These are phyloP conservation scores for Drosophila borealis DNA, from an alignment of 2,888 invertebrate genomes.

Conservation along the genomic window DNA sequence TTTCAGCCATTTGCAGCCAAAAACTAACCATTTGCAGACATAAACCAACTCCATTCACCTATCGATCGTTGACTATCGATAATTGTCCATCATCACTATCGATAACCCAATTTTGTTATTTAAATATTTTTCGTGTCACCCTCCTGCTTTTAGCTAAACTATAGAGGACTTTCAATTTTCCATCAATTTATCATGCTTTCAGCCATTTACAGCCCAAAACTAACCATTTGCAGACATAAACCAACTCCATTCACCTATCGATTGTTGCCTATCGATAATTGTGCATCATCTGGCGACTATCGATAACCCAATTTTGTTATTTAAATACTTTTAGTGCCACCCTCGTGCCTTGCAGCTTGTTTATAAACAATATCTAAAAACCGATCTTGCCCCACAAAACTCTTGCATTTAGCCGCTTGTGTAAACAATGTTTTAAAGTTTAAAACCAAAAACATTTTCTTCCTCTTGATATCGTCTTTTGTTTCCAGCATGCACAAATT, in stretches of 20 bases:
- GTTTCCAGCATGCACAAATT: slow-evolving; percentile 35
- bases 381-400: slow-evolving; percentile 44
- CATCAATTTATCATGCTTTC: no score
- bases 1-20: no score
- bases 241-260: no score
- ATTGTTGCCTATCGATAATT: background rate
- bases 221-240: no score
- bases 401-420: slow-evolving; percentile 32
- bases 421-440: slow-evolving; percentile 41
- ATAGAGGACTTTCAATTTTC: no score
- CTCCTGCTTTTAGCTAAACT: slow-evolving; percentile 14
- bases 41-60: no score
- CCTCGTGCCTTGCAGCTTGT: slow-evolving; percentile 26
- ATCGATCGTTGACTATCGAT: no score
- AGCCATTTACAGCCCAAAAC: no score
- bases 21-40: no score
- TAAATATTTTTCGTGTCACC: slow-evolving; percentile 17
- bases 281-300: background rate
- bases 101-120: background rate
- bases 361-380: slow-evolving; percentile 32
- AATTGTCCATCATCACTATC: no score
- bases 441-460: slow-evolving; percentile 4
- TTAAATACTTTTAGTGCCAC: slow-evolving; percentile 13
- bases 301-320: background rate
- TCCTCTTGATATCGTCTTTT: slow-evolving; percentile 17